Evolutionary conservation across 2,797 vertebrate genomes (phyloP), one percentile per base, ranked within the genome.

Genomic region (Pseudopleuronectes americanus): DNA sequence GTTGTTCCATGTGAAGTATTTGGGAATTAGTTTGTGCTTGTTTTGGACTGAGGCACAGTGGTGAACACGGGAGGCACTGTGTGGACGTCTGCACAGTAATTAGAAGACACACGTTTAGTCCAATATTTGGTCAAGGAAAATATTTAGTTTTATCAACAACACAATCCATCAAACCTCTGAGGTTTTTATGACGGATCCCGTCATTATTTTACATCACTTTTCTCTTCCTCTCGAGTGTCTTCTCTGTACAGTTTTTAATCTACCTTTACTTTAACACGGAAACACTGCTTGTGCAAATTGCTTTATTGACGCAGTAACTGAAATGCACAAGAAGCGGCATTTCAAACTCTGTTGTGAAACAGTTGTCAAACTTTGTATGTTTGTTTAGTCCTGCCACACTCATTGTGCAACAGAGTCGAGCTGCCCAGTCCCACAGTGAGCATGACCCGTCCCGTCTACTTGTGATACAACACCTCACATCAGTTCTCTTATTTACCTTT

Each of bases 31-130:
- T 57, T 4, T 43, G 14, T 26, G 26, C 26, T 64, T 23, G 6
- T 45, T 45, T 45, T 45, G 13, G 43, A 45, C 43, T 8, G 21
- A 82, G 88, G 84, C 85, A 87, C 83, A 61, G 8, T 51, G 61
- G 79, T 84, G 71, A 80, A 60, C 54, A 70, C n/a, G 78, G 16
- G 58, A 81, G 85, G 85, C 87, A 87, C 76, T 47, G 49, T 47
- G 49, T 54, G 64, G 66, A 74, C 8, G 0, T 80, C 43, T 73
- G 54, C 47, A 83, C n/a, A 60, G 23, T 17, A 14, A 59, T 36
- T 6, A 36, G 6, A 63, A 64, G 41, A 51, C 38, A 72, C 43
- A 58, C 24, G 38, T 71, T 33, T 1, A 57, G 74, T 84, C 45
- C 71, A 38, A 17, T 17, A 43, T 43, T 33, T 33, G 31, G 31